Base-by-base conservation (phyloP, 2,113 vertebrate genomes). In the Elachura formosa region DNA sequence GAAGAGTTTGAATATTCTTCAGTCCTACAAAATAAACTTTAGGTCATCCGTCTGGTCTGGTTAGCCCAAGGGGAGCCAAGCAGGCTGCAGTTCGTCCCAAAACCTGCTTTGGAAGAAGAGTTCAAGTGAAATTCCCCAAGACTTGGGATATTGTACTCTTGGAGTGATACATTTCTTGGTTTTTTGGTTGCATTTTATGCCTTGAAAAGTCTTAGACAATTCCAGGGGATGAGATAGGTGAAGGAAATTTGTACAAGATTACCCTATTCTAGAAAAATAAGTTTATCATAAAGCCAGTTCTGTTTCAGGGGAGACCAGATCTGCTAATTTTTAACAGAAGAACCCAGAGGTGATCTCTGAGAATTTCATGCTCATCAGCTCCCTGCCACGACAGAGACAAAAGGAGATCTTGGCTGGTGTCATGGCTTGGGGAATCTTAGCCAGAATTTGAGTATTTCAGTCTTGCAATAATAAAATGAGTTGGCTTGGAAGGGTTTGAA, bases 101-200 rank as follows among this genome's bases (percentile, higher is more conserved):
- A 8, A 20, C 34, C 2, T 0, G 0, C 11, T 86, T 28, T 3
- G 0, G 14, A 56, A 68, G 19, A 62, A 36, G 5, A 40, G 14
- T 48, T 91, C 49, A 45, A 25, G 19, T 40, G n/a, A 24, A n/a
- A 9, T 31, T 87, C 9, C 19, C 25, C 7, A 76, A 54, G 6
- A 8, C 14, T 23, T 22, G 28, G 22, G 40, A 54, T 56, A 3
- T 55, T 40, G 5, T 15, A 8, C 12, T 73, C 29, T 20, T 83
- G 11, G 19, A 86, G 22, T n/a, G 28, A 8, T 8, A 5, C 5
- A 6, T 58, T 69, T 71, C 3, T 9, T 31, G 46, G 1, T 1
- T 23, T 64, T 49, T 34, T 41, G 11, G 34, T 64, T 17, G 33
- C 26, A 9, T 49, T 56, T 72, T 23, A 6, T 49, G 67, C 59